Evolutionary conservation across 2,113 vertebrate species (phyloP), one percentile per base, ranked within the genome.

Genomic region (Erythrolamprus reginae): DNA sequence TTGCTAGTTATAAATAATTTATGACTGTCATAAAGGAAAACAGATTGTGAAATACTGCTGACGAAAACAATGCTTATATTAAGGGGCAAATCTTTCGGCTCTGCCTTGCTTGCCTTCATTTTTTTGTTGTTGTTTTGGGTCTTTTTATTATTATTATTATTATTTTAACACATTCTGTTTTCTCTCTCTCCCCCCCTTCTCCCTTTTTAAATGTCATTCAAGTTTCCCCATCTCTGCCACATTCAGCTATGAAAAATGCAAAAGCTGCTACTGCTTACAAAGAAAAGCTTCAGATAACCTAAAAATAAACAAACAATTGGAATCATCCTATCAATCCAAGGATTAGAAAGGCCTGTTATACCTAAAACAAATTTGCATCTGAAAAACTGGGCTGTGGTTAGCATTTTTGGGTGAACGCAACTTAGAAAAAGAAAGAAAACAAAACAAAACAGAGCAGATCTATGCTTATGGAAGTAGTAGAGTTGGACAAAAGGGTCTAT

Each of bases 1-100:
- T 93, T 96, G 89, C 13, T 70, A 90, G 51, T 92, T 93, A 94
- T 95, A 94, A 96, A 96, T 97, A 95, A 97, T 96, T 90, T 93
- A 95, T 82, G 88, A 56, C 90, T 96, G 93, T 95, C 92, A 95
- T 26, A 94, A 84, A 92, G 92, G 53, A 70, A 96, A 96, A 91
- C 10, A 92, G 93, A 92, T 88, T 90, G 92, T 93, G 95, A 96
- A 95, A 96, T 95, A 93, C 88, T 91, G 92, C 92, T 93, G 90
- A 97, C 85, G 90, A 93, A 96, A 96, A 24, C 87, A 93, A 90
- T 92, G 86, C 94, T 95, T 94, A 94, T 91, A 77, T 93, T 90
- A 92, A 94, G 90, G 93, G 94, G 92, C 55, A 91, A 82, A 93
- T 84, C 90, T 92, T 92, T 93, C 88, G 88, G 84, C 90, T 95